Percentiles rank a stretch among this genome's conserved stretches.
These are phyloP conservation scores for Leptocoma aspasia DNA, from an alignment of 2,113 vertebrate species.

Conservation along the genomic window DNA sequence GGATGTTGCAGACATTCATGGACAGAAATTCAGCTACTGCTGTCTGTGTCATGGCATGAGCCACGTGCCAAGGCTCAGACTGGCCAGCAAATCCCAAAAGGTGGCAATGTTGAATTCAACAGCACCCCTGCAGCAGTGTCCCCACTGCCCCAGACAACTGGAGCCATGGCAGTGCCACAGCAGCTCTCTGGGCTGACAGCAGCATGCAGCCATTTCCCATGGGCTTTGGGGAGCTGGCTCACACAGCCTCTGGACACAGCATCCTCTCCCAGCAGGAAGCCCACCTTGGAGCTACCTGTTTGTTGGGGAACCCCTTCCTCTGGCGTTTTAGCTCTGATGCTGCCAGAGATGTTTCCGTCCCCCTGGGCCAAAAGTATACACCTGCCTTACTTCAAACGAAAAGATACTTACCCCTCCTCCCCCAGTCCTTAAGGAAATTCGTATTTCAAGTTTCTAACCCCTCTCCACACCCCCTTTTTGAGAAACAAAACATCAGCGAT, in stretches of 20 bases:
- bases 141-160: not conserved
- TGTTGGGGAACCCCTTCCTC: not conserved
- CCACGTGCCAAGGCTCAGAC: not conserved
- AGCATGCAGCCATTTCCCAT: rapidly evolving
- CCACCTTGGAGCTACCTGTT: not conserved
- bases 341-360: not conserved
- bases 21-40: not conserved
- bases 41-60: not conserved
- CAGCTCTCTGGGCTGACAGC: not conserved
- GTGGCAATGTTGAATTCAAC: not conserved
- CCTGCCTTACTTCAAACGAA: not conserved
- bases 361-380: not conserved
- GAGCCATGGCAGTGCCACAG: not conserved
- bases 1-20: not conserved
- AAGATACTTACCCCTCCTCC: not conserved
- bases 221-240: not conserved
- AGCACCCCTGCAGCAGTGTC: not conserved
- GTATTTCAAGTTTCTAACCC: not conserved
- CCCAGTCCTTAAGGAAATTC: not conserved
- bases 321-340: not conserved
- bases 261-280: not conserved
- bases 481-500: not conserved
- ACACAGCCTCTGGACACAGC: not conserved
- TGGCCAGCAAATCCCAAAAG: not conserved
- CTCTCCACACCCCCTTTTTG: not conserved